Evolutionary conservation across 1,140 invertebrate genomes (phyloP), one percentile per base, ranked within the genome.

Genomic region (Lamellibrachia luymesi): DNA sequence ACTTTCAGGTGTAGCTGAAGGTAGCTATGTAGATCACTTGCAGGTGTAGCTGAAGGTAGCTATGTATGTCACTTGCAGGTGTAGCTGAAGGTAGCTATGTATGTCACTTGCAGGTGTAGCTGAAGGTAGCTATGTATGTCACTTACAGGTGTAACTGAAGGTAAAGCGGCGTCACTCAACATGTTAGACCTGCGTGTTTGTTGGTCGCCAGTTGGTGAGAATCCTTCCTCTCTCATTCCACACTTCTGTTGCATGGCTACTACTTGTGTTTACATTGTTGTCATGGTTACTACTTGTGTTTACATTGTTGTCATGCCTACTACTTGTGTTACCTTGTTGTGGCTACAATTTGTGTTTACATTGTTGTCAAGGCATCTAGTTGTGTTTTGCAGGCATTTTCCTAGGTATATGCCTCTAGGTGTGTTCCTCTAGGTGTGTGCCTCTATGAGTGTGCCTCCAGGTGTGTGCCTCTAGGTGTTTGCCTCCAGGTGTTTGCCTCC

Each of bases 211-310:
- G 50, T 64, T 13, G 92, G 38, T 92, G 89, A 93, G 93, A 92
- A 80, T 92, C 91, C 80, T 93, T 90, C 17, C 91, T 93, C 27
- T 93, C 93, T n/a, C 50, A 93, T 10, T 92, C 92, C 91, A 64
- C 38, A 10, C 80, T 92, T 90, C 91, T 93, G 97, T 38, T 97
- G 98, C 96, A 96, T 98, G 92, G 98, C 64, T 80, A 17, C 64
- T 10, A 17, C 17, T 22, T 80, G 38, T 38, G 38, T 38, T 38
- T 38, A 38, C 38, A 38, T 38, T 38, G 64, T 80, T 80, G 64
- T 80, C 64, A 80, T 80, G 64, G 25, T 22, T 80, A 80, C 64
- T 22, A 80, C 17, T 80, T 80, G 17, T 22, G 64, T 80, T 80
- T 80, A 80, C 64, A 10, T 80, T 17, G 64, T 80, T 80, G 64